Conservation (phyloP, 2,797 vertebrate species). For the Monodelphis domestica region DNA sequence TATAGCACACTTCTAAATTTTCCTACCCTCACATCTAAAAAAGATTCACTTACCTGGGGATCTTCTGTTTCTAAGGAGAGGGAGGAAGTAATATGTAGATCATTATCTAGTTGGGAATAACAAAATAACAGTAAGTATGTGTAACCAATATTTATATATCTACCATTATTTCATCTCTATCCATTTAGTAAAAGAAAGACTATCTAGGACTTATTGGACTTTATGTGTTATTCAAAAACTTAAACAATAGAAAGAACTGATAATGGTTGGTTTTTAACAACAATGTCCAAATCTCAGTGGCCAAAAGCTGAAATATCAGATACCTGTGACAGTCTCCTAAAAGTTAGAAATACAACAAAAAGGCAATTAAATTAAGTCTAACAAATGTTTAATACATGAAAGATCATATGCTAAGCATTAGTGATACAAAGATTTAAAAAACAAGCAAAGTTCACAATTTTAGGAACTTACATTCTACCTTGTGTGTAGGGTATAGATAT, state of each 20-base stretch:
- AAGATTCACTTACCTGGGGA: slow-evolving; percentile 83
- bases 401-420: background rate
- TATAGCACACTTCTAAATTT: background rate
- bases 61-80: slow-evolving; percentile 69
- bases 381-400: background rate
- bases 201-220: background rate
- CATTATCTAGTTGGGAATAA: slow-evolving; percentile 78
- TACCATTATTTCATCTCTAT: slow-evolving; percentile 12
- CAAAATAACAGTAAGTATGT: slow-evolving; percentile 57
- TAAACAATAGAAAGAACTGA: slow-evolving; percentile 39
- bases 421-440: background rate
- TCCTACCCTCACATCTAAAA: slow-evolving; percentile 19
- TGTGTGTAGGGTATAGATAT: background rate
- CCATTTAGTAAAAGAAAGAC: slow-evolving; percentile 5
- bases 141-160: slow-evolving; percentile 39
- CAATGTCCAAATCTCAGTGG: slow-evolving; percentile 12
- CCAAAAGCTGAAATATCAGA: slow-evolving; percentile 41
- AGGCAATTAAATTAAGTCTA: background rate
- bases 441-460: background rate
- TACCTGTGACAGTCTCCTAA: slow-evolving; percentile 8
- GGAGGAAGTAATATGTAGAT: slow-evolving; percentile 64
- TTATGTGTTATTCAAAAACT: slow-evolving; percentile 43
- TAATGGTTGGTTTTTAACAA: slow-evolving; percentile 23
- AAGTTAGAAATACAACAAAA: background rate
- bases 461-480: background rate